Percentiles rank a stretch among this genome's conserved stretches.
phyloP scores from a whole-genome alignment of 1,140 invertebrate genomes.

The Scaptomyza montana region DNA sequence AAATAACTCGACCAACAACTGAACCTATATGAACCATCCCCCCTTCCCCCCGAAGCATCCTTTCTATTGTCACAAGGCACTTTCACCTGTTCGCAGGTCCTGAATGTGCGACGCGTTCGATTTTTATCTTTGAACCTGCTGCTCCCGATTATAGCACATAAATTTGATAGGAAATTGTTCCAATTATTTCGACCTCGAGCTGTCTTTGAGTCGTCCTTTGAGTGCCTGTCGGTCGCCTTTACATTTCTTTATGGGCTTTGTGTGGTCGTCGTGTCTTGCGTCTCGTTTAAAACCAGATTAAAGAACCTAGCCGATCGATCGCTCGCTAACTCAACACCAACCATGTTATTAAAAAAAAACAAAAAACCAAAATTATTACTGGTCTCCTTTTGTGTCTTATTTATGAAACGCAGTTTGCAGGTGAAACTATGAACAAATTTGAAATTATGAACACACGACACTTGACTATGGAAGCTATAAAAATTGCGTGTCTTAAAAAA shows the following conservation, averaged over 20 bases:
- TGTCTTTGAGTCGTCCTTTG: conserved; percentile 7
- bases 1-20: conserved; percentile 56
- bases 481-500: conserved; percentile 1
- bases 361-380: conserved; percentile 53
- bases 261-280: conserved; percentile 65
- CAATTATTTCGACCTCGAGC: conserved; percentile 66
- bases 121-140: conserved; percentile 81
- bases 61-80: conserved; percentile 59
- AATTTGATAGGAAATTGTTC: conserved; percentile 81
- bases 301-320: conserved; percentile 53
- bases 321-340: conserved; percentile 5
- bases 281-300: conserved; percentile 76
- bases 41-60: neutral
- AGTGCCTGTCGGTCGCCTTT: conserved; percentile 28
- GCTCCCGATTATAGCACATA: conserved; percentile 81
- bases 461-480: conserved; percentile 5
- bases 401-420: conserved; percentile 47
- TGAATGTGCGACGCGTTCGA: conserved; percentile 60
- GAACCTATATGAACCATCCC: no score
- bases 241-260: conserved; percentile 67
- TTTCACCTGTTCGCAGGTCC: conserved; percentile 70
- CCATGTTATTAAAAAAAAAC: conserved; percentile 67
- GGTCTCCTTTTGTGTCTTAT: conserved; percentile 42
- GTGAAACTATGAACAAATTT: conserved; percentile 50
- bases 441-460: conserved; percentile 21